Base-by-base conservation (phyloP, 2,797 vertebrate genomes). In the Etheostoma nigrum region DNA sequence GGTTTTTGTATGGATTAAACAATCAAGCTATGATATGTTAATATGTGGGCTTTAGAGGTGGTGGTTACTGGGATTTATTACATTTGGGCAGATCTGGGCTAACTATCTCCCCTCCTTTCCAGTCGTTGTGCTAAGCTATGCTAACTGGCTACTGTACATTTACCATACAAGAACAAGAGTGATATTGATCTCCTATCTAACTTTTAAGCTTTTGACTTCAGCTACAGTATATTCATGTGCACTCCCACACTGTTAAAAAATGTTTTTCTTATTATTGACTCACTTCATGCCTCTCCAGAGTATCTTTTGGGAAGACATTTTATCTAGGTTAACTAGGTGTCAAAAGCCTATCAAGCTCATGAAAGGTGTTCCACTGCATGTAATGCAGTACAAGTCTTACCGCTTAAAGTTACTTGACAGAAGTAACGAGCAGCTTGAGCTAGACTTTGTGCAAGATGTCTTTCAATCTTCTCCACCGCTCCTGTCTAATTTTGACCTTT, bases 401-500 rank as follows among this genome's bases (percentile, higher is more conserved):
- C 5, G 13, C 19, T 45, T 25, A 16, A 54, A 55, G 66, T 54
- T 53, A 61, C 30, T 59, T 27, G 36, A 58, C 65, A 54, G 33
- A n/a, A 55, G 45, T 51, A 73, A 61, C 16, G 0, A 49, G 59
- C 16, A 5, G 51, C 70, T 73, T 25, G 4, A 10, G 15, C 67
- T 68, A 51, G 66, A 27, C 27, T 49, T 48, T 76, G 48, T 42
- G 4, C 36, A 70, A 63, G 21, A 62, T 23, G 57, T 19, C 62
- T 74, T 48, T 86, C 68, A 76, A 44, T 83, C 62, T 23, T 63
- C 66, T 33, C 21, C 48, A 70, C 25, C 40, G 0, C 72, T 65
- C 65, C 48, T 67, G 65, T 86, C 62, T 88, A 72, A 83, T 72
- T 76, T 27, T 74, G 81, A 82, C 80, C 70, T 58, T 76, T 77